phyloP scores from a whole-genome alignment of 2,888 invertebrate genomes.

The Morpho helenor region DNA sequence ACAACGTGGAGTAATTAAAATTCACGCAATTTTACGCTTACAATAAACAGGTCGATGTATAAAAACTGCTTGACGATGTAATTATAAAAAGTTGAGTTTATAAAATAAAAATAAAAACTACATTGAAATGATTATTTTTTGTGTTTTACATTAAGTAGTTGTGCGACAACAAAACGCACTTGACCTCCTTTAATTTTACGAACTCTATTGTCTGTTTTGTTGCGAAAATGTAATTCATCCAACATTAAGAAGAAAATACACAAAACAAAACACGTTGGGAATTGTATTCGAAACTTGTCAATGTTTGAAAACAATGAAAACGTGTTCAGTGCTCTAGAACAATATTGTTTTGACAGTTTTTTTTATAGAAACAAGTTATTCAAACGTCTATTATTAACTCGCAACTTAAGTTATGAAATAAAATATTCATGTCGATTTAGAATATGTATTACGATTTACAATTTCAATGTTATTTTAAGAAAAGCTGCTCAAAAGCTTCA shows the following conservation, averaged over 20 bases:
- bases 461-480: no score
- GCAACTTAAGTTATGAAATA: background rate
- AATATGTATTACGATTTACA: no score
- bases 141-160: conserved; percentile 13
- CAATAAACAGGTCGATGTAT: conserved; percentile 32
- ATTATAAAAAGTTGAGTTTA: conserved; percentile 3
- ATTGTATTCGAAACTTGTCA: conserved; percentile 26
- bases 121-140: conserved; percentile 17
- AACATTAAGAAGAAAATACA: conserved; percentile 22
- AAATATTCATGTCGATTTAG: no score
- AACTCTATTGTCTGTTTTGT: conserved; percentile 24
- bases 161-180: conserved; percentile 21
- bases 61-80: conserved; percentile 17
- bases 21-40: conserved; percentile 40
- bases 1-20: conserved; percentile 37
- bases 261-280: conserved; percentile 19
- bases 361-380: conserved; percentile 22
- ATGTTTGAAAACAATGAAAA: conserved; percentile 22
- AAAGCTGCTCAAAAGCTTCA: no score
- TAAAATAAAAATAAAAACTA: conserved; percentile 1
- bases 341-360: conserved; percentile 27
- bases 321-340: conserved; percentile 10
- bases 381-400: conserved; percentile 10
- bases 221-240: conserved; percentile 26
- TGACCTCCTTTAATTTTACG: conserved; percentile 21